Conservation (phyloP, 1,140 invertebrate genomes). For the Procambarus virginalis region DNA sequence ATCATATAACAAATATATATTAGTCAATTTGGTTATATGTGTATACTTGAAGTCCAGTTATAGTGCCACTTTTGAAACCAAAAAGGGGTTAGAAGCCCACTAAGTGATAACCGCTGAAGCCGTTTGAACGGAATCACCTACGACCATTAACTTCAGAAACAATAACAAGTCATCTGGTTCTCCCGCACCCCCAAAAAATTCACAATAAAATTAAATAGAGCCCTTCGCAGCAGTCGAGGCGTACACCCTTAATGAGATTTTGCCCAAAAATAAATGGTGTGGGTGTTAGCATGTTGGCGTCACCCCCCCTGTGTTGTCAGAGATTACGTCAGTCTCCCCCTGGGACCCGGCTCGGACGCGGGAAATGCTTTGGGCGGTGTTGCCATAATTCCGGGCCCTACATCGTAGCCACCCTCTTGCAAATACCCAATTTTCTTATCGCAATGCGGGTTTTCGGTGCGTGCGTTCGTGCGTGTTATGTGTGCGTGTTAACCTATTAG, state of each 20-base stretch:
- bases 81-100: too few relatives aligned
- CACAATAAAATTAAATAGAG: background rate
- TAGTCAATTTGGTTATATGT: too few relatives aligned
- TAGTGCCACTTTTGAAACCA: too few relatives aligned
- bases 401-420: too few relatives aligned
- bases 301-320: slow-evolving; percentile 4
- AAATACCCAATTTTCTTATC: too few relatives aligned
- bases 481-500: too few relatives aligned
- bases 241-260: slow-evolving; percentile 15
- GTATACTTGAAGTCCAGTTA: too few relatives aligned
- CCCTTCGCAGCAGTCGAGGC: background rate
- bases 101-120: background rate
- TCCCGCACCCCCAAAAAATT: background rate
- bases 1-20: too few relatives aligned
- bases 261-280: slow-evolving; percentile 5
- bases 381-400: too few relatives aligned
- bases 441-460: too few relatives aligned
- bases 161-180: background rate
- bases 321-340: slow-evolving; percentile 21
- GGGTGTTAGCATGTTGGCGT: background rate
- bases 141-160: background rate
- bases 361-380: too few relatives aligned
- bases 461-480: too few relatives aligned
- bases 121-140: background rate
- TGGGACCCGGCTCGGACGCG: background rate